Conservation (phyloP, 2,888 invertebrate species). For the Abrostola triplasia region DNA sequence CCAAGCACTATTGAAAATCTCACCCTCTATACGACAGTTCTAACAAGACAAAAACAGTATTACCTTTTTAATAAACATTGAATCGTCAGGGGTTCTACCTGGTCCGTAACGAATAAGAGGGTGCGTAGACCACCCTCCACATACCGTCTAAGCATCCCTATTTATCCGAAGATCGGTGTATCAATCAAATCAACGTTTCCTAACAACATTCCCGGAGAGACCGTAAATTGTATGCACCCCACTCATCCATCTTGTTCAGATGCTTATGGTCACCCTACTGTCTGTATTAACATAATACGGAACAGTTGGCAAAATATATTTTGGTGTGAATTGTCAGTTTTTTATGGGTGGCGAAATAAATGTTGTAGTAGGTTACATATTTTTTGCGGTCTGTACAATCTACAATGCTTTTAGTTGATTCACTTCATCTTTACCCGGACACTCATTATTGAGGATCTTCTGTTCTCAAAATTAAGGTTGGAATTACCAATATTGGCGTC, state of each 20-base stretch:
- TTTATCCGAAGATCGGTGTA: conserved; percentile 54
- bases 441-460: too few relatives aligned
- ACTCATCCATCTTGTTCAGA: conserved; percentile 54
- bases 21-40: background rate
- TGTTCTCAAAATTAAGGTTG: too few relatives aligned
- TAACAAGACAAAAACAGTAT: conserved; percentile 6
- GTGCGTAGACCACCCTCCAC: conserved; percentile 18
- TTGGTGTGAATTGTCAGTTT: conserved; percentile 41
- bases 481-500: too few relatives aligned
- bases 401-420: too few relatives aligned
- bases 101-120: conserved; percentile 26
- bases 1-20: background rate
- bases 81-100: conserved; percentile 1
- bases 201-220: conserved; percentile 46
- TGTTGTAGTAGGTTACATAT: conserved; percentile 1
- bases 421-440: too few relatives aligned
- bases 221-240: conserved; percentile 65
- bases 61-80: conserved; percentile 39
- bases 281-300: conserved; percentile 50
- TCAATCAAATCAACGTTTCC: conserved; percentile 67
- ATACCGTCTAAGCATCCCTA: conserved; percentile 39
- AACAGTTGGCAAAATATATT: conserved; percentile 34
- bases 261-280: conserved; percentile 48
- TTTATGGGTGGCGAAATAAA: conserved; percentile 23
- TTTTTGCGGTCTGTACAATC: background rate